These are phyloP conservation scores for Campoletis sonorensis DNA, from an alignment of 1,140 invertebrate species.

Conservation along the genomic window DNA sequence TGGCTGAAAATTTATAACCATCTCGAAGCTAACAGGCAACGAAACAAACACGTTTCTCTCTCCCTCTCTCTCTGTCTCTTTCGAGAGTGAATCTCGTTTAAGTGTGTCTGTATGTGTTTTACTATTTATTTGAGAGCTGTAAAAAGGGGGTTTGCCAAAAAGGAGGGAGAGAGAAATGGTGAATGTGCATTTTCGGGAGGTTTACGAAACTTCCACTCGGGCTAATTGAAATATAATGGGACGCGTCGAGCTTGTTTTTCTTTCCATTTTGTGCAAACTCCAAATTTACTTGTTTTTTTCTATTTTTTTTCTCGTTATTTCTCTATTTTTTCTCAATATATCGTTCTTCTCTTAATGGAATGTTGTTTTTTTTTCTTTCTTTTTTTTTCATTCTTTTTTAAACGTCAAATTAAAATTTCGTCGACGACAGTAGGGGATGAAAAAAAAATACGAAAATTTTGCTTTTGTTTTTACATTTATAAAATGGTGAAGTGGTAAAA, in stretches of 20 bases:
- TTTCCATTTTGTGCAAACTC: neutral
- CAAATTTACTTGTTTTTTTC: neutral
- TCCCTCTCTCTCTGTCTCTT: neutral
- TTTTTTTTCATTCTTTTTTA: too few species aligned
- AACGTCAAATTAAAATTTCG: too few species aligned
- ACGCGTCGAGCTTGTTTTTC: conserved; percentile 25
- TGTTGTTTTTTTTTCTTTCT: too few species aligned
- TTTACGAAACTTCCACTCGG: conserved; percentile 25
- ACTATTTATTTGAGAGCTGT: conserved; percentile 18
- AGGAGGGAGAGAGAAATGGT: neutral
- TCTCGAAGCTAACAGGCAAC: conserved; percentile 37
- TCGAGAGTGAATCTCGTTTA: conserved; percentile 12
- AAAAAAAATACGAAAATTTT: too few species aligned
- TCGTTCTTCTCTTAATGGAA: too few species aligned
- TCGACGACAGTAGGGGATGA: too few species aligned
- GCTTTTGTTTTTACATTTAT: too few species aligned
- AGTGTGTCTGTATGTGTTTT: conserved; percentile 3
- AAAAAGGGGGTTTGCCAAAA: neutral
- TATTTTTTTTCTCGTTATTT: neutral
- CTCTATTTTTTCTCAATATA: neutral
- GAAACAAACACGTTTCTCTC: conserved; percentile 26
- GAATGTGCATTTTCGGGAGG: neutral
- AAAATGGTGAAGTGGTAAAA: too few species aligned
- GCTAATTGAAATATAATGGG: conserved; percentile 44
- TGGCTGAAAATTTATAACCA: neutral